Percentiles rank a stretch among this genome's conserved stretches.
These are phyloP conservation scores for Cyprinodon brontotheroides DNA, from an alignment of 2,113 vertebrate species.

Conservation along the genomic window DNA sequence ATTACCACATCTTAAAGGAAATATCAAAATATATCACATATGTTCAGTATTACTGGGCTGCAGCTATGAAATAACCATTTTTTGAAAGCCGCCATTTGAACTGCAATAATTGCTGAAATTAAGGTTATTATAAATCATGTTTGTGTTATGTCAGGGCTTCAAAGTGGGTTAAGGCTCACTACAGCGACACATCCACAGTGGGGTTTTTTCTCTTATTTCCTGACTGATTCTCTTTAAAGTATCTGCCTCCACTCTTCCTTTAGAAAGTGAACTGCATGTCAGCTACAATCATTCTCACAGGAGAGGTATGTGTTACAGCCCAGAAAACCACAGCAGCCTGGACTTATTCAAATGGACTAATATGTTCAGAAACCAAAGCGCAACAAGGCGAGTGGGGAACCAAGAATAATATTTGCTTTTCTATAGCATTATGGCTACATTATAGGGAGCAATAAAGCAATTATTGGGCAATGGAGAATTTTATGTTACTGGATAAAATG, in stretches of 20 bases:
- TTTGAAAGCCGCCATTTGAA: constrained; percentile 28
- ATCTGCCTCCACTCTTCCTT: constrained; percentile 42
- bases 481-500: constrained; percentile 67
- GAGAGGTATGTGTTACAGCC: constrained; percentile 55
- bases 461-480: constrained; percentile 70
- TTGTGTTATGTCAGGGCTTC: constrained; percentile 48
- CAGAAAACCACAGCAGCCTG: constrained; percentile 60
- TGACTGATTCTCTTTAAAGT: constrained; percentile 50
- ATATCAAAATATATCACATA: neutral
- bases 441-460: constrained; percentile 65
- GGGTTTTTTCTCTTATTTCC: constrained; percentile 37
- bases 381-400: constrained; percentile 54
- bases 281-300: constrained; percentile 65
- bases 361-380: constrained; percentile 44
- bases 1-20: neutral
- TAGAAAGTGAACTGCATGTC: constrained; percentile 63
- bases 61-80: constrained; percentile 10
- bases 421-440: constrained; percentile 72
- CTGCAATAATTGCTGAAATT: constrained; percentile 39
- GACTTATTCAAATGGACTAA: constrained; percentile 38
- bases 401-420: constrained; percentile 80
- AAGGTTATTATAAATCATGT: constrained; percentile 46
- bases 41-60: neutral
- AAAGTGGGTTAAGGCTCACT: constrained; percentile 23
- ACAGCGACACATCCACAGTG: constrained; percentile 40